Base-by-base conservation (phyloP, 1,140 invertebrate species). In the Triops cancriformis region DNA sequence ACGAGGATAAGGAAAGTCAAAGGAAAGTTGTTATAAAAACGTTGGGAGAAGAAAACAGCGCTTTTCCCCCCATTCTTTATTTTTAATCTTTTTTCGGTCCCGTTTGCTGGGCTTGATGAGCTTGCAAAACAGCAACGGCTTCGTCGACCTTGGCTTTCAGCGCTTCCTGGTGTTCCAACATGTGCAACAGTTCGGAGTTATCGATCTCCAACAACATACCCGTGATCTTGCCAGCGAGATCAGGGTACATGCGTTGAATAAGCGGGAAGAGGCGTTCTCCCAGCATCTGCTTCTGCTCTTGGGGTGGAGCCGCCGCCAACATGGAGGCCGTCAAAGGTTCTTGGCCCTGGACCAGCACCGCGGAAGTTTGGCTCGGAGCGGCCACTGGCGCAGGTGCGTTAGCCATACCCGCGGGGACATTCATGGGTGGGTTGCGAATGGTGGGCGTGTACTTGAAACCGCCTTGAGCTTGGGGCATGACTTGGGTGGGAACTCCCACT, bases 171-270 rank as follows among this genome's bases (percentile, higher is more conserved):
- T 98, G 94, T 85, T 99, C 98, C 81, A 99, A 88, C 96, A 99
- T 98, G 87, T 99, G 97, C 80, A 99, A 87, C 77, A 99, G 86
- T 85, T 99, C 98, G 18, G 96, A 94, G 85, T 99, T 99, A 86
- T 99, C 98, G 83, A 99, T 99, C 85, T 99, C 98, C 80, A 99
- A 85, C 86, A 99, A 90, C 98, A 99, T 99, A 81, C 98, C 98
- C 81, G 98, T 99, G 82, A 99, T 99, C 86, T 99, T 99, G 37
- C 97, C 97, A 82, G 97, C 96, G 81, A 97, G 86, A 74, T 93
- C 89, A 1, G 94, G 90, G 86, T 98, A 94, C 93, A 98, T 96
- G 78, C 91, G 88, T 84, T 88, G 82, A 72, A 99, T 99, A 75
- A 98, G 88, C 12, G 98, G 98, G 91, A 97, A 99, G 18, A 99